Conservation (phyloP, 2,113 vertebrate species). For the Cochlearius cochlearius region DNA sequence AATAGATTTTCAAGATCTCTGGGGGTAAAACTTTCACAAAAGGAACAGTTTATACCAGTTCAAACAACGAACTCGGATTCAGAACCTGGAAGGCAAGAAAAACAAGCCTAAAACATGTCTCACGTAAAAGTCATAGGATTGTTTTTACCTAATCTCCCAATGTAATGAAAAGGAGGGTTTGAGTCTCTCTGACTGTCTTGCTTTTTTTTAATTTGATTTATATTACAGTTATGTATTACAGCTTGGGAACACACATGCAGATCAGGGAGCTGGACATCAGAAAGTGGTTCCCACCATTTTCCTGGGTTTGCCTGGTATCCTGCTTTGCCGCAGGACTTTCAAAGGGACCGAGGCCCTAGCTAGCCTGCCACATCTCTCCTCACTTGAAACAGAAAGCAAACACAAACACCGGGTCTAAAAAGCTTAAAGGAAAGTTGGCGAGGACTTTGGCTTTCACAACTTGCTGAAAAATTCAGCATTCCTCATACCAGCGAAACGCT, state of each 20-base stretch:
- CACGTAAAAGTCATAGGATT: not conserved
- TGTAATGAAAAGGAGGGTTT: not conserved
- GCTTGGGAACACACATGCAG: not conserved
- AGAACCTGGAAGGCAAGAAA: slow-evolving; percentile 21
- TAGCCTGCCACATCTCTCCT: not conserved
- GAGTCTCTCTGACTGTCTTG: not conserved
- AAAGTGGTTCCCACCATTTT: not conserved
- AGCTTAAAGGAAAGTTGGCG: not conserved
- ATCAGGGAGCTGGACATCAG: not conserved
- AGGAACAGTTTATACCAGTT: slow-evolving; percentile 42
- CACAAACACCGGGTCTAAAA: not conserved
- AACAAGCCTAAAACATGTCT: not conserved
- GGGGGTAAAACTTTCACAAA: slow-evolving; percentile 37
- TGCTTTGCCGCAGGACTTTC: not conserved
- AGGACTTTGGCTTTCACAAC: slow-evolving; percentile 13
- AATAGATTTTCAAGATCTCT: slow-evolving; percentile 68
- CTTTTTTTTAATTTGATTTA: not conserved
- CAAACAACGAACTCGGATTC: slow-evolving; percentile 21
- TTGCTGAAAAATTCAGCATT: slow-evolving; percentile 25
- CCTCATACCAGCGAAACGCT: not conserved
- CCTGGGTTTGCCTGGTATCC: not conserved
- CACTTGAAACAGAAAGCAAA: slow-evolving; percentile 37
- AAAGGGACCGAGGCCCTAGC: not conserved
- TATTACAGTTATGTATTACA: not conserved
- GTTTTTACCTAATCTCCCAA: not conserved